These are phyloP conservation scores for Ectemnius cavifrons DNA, from an alignment of 2,888 invertebrate species.

Conservation along the genomic window DNA sequence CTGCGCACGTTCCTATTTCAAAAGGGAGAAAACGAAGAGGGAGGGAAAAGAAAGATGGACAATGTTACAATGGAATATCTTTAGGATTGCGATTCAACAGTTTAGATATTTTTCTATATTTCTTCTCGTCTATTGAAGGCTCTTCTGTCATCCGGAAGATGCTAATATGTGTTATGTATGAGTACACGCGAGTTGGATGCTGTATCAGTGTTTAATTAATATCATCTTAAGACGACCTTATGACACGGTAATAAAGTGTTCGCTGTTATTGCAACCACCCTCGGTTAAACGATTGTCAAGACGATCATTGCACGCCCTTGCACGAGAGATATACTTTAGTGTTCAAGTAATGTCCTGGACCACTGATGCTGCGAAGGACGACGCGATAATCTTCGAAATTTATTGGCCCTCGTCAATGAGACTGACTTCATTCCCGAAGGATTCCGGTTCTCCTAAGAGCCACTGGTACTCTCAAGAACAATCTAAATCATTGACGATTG, in stretches of 20 bases:
- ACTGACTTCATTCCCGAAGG: neutral
- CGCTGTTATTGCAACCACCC: too few relatives aligned
- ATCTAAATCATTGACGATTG: too few relatives aligned
- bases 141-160: slow-evolving; percentile 12
- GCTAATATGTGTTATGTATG: slow-evolving; percentile 9
- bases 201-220: too few relatives aligned
- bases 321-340: neutral
- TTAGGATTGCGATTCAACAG: neutral
- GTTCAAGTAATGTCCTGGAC: neutral
- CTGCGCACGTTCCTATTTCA: neutral
- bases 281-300: too few relatives aligned
- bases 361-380: too few relatives aligned
- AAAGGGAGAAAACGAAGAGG: too few relatives aligned
- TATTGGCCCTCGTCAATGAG: neutral
- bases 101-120: neutral
- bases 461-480: too few relatives aligned
- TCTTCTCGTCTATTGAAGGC: neutral
- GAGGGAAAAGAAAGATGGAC: too few relatives aligned
- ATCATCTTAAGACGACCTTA: too few relatives aligned
- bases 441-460: neutral
- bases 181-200: neutral
- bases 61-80: too few relatives aligned
- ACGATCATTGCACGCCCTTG: neutral
- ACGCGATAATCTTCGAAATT: neutral
- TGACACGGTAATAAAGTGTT: too few relatives aligned